Conservation (phyloP, 2,797 vertebrate species). For the Semotilus atromaculatus region DNA sequence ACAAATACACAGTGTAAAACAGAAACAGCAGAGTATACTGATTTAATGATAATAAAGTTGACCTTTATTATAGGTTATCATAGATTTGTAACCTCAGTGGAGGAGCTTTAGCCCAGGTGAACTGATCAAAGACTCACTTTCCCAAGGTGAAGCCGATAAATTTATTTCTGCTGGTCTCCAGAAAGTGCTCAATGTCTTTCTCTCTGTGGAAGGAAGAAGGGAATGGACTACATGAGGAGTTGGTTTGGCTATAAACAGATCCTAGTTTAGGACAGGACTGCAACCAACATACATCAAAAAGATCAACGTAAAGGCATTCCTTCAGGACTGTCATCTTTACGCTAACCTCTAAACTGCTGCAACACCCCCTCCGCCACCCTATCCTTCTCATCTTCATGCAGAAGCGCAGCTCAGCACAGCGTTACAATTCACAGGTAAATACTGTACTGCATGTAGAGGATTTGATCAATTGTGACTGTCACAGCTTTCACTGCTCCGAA, state of each 20-base stretch:
- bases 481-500: neutral
- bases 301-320: neutral
- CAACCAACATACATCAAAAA: neutral
- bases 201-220: conserved; percentile 78
- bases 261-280: neutral
- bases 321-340: neutral
- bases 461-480: neutral
- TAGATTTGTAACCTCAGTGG: neutral
- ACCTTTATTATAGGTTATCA: neutral
- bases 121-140: conserved; percentile 81
- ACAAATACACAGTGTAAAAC: neutral
- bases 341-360: conserved; percentile 44
- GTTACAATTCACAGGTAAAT: conserved; percentile 21
- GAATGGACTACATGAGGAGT: neutral
- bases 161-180: conserved; percentile 95
- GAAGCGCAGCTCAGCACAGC: conserved; percentile 15
- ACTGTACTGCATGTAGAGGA: conserved; percentile 11
- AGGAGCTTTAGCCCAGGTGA: neutral
- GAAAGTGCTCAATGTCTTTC: conserved; percentile 96
- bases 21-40: neutral
- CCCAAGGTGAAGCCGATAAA: conserved; percentile 97
- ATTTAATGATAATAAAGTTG: neutral
- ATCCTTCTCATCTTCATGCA: neutral
- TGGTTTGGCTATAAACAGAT: neutral
- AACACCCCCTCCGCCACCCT: conserved; percentile 19